Evolutionary conservation across 2,888 invertebrate species (phyloP).

Genomic region (Drosophila tanythrix): DNA sequence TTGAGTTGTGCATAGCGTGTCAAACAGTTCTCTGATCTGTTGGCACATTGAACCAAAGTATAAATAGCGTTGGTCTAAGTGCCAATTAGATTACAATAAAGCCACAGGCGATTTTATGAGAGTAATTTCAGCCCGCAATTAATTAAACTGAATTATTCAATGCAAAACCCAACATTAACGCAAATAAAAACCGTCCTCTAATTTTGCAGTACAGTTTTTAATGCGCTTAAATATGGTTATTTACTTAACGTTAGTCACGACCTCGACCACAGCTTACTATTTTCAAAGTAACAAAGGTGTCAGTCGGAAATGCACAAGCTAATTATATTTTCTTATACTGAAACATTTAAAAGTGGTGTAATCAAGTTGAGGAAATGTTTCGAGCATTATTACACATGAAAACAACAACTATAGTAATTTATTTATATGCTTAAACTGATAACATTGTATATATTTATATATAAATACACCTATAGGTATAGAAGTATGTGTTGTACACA

Average conservation of each 20-base stretch:
- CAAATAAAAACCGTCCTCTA: neutral
- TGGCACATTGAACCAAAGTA: conserved; percentile 7
- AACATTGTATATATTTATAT: neutral
- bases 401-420: neutral
- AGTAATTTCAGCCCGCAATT: conserved; percentile 16
- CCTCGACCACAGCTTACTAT: neutral
- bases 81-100: conserved; percentile 16
- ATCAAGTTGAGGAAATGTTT: neutral
- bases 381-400: conserved; percentile 2
- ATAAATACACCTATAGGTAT: neutral
- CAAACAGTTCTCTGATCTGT: conserved; percentile 9
- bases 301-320: neutral
- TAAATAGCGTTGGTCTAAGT: conserved; percentile 5
- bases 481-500: neutral
- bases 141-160: conserved; percentile 7
- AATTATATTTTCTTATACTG: neutral
- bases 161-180: conserved; percentile 12
- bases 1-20: neutral
- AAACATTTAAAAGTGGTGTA: neutral
- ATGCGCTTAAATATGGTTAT: conserved; percentile 26
- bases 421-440: conserved; percentile 10
- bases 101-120: conserved; percentile 3
- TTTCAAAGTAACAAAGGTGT: conserved; percentile 1
- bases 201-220: conserved; percentile 15
- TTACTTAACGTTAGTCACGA: conserved; percentile 1